Conservation (phyloP, 2,888 invertebrate genomes). For the Netelia fuscicornis region DNA sequence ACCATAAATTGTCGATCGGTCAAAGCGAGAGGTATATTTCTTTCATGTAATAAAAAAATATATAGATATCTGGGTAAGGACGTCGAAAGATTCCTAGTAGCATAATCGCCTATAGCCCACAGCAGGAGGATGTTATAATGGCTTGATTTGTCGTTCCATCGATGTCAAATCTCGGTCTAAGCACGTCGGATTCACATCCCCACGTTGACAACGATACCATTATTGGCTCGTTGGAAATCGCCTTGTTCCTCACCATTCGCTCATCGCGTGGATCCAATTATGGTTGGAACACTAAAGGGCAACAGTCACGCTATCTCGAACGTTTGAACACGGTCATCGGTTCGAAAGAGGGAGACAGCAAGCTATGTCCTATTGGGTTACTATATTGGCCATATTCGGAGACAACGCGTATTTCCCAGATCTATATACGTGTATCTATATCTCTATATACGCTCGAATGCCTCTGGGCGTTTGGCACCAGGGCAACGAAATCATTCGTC, state of each 20-base stretch:
- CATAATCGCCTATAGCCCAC: slow-evolving; percentile 5
- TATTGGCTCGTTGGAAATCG: slow-evolving; percentile 75
- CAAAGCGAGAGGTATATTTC: neutral
- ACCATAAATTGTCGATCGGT: neutral
- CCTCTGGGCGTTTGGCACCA: slow-evolving; percentile 70
- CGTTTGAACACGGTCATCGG: neutral
- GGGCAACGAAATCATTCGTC: slow-evolving; percentile 58
- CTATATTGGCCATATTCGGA: slow-evolving; percentile 83
- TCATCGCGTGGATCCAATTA: slow-evolving; percentile 82
- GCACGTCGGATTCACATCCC: slow-evolving; percentile 78
- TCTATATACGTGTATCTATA: neutral
- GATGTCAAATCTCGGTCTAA: slow-evolving; percentile 82
- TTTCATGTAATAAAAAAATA: neutral
- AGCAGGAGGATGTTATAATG: slow-evolving; percentile 71
- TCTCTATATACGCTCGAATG: slow-evolving; percentile 34
- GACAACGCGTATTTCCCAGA: slow-evolving; percentile 80
- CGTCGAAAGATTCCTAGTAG: neutral
- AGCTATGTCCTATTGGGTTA: slow-evolving; percentile 67
- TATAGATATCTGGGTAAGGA: neutral
- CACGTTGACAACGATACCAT: slow-evolving; percentile 40
- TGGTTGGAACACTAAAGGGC: slow-evolving; percentile 79
- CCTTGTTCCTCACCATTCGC: slow-evolving; percentile 77
- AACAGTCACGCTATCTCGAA: slow-evolving; percentile 76
- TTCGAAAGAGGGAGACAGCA: slow-evolving; percentile 36
- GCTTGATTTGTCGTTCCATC: slow-evolving; percentile 79